phyloP scores from a whole-genome alignment of 2,888 invertebrate species.

The Lissocephala sabroskyi region DNA sequence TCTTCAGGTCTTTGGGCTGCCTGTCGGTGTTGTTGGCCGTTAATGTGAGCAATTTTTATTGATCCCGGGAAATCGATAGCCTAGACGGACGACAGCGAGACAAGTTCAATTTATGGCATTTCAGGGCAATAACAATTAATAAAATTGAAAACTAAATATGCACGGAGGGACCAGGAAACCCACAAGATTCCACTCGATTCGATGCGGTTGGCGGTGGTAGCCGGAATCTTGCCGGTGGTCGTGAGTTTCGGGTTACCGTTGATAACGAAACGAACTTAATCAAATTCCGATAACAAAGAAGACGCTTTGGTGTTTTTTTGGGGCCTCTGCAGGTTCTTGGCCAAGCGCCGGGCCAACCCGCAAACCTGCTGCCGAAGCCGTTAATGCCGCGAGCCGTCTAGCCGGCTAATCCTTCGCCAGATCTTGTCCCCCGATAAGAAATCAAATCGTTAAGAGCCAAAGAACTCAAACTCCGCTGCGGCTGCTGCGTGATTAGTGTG shows the following conservation, averaged over 20 bases:
- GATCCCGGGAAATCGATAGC: constrained; percentile 52
- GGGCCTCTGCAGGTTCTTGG: too few species aligned
- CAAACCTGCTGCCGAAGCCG: constrained; percentile 38
- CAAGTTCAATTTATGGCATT: constrained; percentile 54
- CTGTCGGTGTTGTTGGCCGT: not conserved
- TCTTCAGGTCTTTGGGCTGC: too few species aligned
- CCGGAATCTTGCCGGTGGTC: constrained; percentile 28
- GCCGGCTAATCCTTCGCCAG: constrained; percentile 46
- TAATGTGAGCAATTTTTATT: constrained; percentile 57
- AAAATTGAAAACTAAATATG: constrained; percentile 44
- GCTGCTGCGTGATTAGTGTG: constrained; percentile 44
- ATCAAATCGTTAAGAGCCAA: too few species aligned
- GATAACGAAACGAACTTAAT: constrained; percentile 52
- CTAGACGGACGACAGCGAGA: constrained; percentile 51
- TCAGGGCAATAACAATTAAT: constrained; percentile 66
- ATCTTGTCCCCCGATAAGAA: constrained; percentile 52
- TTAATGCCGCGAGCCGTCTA: constrained; percentile 25
- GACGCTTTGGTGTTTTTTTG: too few species aligned
- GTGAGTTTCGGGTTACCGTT: constrained; percentile 46
- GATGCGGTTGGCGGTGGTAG: too few species aligned
- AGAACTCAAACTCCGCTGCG: too few species aligned
- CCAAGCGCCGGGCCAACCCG: constrained; percentile 40
- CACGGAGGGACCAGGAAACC: constrained; percentile 7
- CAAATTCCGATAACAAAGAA: constrained; percentile 17
- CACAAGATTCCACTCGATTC: too few species aligned